A percentile compares a stretch with the other conserved stretches of the same genome.
Evolutionary conservation across 2,888 invertebrate species (phyloP).

Genomic region (Magallana nippona): DNA sequence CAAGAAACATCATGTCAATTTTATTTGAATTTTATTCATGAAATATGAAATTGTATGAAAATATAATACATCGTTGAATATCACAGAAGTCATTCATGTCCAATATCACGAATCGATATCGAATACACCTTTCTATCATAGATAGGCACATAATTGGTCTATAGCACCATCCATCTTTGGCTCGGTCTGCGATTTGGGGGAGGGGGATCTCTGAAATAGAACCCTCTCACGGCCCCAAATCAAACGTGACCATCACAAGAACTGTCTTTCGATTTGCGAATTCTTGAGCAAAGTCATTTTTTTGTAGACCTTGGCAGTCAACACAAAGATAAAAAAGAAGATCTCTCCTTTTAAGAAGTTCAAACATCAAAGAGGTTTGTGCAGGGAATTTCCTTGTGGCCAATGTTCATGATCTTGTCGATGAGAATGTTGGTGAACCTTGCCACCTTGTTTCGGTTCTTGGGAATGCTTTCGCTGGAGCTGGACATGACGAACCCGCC

Average conservation of each 20-base stretch:
- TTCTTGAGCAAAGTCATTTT: constrained; percentile 3
- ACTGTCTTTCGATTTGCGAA: not conserved
- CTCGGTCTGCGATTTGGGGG: not conserved
- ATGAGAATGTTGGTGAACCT: constrained; percentile 15
- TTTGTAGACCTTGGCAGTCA: constrained; percentile 10
- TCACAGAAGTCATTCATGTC: constrained; percentile 1
- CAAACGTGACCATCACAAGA: not conserved
- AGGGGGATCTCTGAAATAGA: not conserved
- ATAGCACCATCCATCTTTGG: constrained; percentile 10
- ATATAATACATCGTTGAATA: constrained; percentile 20
- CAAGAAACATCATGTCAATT: too few relatives aligned
- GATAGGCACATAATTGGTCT: constrained; percentile 5
- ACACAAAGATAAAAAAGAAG: not conserved
- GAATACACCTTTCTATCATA: not conserved
- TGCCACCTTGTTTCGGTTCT: constrained; percentile 25
- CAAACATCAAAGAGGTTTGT: constrained; percentile 23
- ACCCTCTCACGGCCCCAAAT: not conserved
- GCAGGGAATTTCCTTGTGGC: constrained; percentile 18
- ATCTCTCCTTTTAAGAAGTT: not conserved
- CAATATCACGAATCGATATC: not conserved
- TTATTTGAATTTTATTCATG: not conserved
- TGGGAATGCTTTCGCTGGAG: constrained; percentile 17
- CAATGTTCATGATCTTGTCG: constrained; percentile 14
- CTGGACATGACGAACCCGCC: not conserved
- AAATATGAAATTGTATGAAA: constrained; percentile 26